Percentiles rank a stretch among this genome's conserved stretches.
Conservation (phyloP, 1,140 invertebrate species). For the Scaptomyza pallida region DNA sequence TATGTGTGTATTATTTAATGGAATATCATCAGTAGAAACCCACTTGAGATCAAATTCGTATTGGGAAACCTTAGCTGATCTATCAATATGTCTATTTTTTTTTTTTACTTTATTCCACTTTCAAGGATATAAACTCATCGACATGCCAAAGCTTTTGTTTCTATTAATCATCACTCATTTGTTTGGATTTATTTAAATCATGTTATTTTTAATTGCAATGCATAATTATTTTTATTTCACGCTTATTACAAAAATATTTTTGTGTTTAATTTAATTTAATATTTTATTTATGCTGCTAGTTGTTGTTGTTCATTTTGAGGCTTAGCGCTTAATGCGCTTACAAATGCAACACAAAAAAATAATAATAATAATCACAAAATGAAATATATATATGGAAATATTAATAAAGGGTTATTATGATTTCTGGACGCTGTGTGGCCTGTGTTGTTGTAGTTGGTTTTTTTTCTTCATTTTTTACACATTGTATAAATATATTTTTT, state of each 20-base stretch:
- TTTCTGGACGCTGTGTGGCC: constrained; percentile 27
- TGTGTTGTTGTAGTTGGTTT: constrained; percentile 26
- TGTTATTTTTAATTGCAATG: constrained; percentile 13
- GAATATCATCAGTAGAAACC: constrained; percentile 2
- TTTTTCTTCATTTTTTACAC: constrained; percentile 16
- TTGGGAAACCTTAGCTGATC: constrained; percentile 22
- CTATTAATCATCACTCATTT: constrained; percentile 10
- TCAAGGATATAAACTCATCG: constrained; percentile 25
- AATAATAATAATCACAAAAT: constrained; percentile 23
- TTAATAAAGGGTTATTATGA: constrained; percentile 1
- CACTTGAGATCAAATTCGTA: constrained; percentile 16
- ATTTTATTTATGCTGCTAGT: constrained; percentile 11
- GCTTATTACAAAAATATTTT: constrained; percentile 31
- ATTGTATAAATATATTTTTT: constrained; percentile 13
- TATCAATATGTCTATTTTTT: not conserved
- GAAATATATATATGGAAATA: constrained; percentile 3
- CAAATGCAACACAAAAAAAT: constrained; percentile 22
- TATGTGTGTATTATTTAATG: not conserved
- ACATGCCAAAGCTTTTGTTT: constrained; percentile 17
- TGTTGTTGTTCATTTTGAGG: constrained; percentile 8
- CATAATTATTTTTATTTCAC: constrained; percentile 1
- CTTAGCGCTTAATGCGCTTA: constrained; percentile 15
- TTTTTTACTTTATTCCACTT: no score
- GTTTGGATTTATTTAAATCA: constrained; percentile 23
- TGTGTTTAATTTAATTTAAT: not conserved